phyloP scores from a whole-genome alignment of 2,113 vertebrate species.

The Ceratotherium simum region DNA sequence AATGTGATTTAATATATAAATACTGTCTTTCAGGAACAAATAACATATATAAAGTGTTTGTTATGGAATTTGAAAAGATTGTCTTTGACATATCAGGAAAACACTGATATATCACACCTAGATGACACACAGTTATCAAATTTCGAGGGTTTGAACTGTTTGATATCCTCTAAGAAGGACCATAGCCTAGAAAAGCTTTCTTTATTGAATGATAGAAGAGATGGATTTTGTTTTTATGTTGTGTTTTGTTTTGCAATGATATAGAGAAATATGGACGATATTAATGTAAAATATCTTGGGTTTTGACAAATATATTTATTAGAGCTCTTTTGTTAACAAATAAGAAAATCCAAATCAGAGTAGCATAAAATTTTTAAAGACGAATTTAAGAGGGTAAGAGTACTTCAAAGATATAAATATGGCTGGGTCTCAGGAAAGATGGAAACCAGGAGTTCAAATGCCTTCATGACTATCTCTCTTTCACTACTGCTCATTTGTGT shows the following conservation, averaged over 20 bases:
- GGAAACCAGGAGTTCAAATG: background rate
- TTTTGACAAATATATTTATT: conserved; percentile 15
- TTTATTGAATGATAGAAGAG: background rate
- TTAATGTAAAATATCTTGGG: background rate
- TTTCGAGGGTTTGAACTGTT: background rate
- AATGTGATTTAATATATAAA: background rate
- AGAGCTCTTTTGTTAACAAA: background rate
- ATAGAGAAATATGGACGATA: background rate
- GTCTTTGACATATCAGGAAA: background rate
- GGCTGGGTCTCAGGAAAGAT: background rate
- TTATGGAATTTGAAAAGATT: background rate
- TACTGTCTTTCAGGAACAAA: background rate
- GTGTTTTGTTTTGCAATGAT: background rate
- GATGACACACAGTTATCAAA: background rate
- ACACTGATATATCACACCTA: background rate
- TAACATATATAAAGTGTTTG: background rate
- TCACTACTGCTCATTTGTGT: background rate
- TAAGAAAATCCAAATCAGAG: background rate
- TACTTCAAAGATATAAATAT: background rate
- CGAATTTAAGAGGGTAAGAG: background rate
- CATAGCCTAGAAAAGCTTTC: background rate
- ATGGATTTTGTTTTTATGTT: background rate
- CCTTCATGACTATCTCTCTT: background rate
- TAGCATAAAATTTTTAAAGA: background rate
- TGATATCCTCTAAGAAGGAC: background rate